Conservation (phyloP, 2,113 vertebrate species). For the Thamnaconus septentrionalis region DNA sequence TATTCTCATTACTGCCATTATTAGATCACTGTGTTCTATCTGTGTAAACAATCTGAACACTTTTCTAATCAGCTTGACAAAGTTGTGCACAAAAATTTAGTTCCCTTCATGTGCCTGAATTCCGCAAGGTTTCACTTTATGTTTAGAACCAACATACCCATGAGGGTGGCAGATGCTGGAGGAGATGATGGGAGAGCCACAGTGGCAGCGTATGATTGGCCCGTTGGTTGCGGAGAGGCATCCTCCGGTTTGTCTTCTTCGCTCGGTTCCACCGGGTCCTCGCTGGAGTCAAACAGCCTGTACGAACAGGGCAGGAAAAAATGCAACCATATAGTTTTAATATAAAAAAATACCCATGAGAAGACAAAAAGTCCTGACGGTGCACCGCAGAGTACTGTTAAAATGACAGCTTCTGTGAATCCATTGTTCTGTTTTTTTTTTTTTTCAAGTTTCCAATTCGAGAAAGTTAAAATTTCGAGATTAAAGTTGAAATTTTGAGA, state of each 20-base stretch:
- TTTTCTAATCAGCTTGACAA: too few relatives aligned
- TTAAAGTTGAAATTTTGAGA: too few relatives aligned
- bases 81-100: too few relatives aligned
- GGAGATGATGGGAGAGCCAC: conserved; percentile 84
- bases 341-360: background rate
- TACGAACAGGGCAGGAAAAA: background rate
- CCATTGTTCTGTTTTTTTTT: too few relatives aligned
- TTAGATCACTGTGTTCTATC: too few relatives aligned
- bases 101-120: too few relatives aligned
- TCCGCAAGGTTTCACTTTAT: background rate
- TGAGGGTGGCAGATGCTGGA: conserved; percentile 81
- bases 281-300: conserved; percentile 83
- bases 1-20: too few relatives aligned
- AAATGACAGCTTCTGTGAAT: too few relatives aligned
- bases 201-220: conserved; percentile 90
- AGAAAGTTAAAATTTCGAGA: too few relatives aligned
- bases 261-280: conserved; percentile 67
- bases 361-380: background rate
- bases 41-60: too few relatives aligned
- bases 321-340: background rate
- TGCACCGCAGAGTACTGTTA: background rate
- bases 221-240: conserved; percentile 67
- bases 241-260: conserved; percentile 79
- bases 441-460: too few relatives aligned
- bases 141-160: conserved; percentile 71